Evolutionary conservation across 2,113 vertebrate genomes (phyloP), one percentile per base, ranked within the genome.

Genomic region (Rhinopomastus cyanomelas): DNA sequence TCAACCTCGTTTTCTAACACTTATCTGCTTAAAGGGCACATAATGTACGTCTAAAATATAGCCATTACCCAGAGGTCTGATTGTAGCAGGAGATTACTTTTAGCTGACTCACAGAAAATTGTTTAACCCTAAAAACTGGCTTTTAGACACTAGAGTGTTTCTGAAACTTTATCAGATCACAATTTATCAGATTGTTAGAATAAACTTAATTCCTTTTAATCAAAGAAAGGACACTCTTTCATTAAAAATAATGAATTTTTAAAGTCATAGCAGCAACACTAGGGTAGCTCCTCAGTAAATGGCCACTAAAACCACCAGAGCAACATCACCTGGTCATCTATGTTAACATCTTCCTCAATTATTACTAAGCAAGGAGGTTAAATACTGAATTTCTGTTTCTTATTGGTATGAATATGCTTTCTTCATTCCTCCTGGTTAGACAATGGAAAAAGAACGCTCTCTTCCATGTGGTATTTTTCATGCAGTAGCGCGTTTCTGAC

Each of bases 31-130:
- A 95, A 95, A 96, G 96, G 94, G 93, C 94, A 96, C 90, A 92
- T 95, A 97, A 94, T 94, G 86, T 87, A 95, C 87, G 90, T 95
- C 93, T 96, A 92, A 94, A 96, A 96, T 82, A 76, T 10, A 64
- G 87, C 93, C 90, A 95, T 96, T 94, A 95, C 30, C 87, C 69
- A 92, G 91, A 93, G 56, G 76, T 94, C 68, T 94, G 84, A 95
- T 85, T 96, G 78, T 86, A 86, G 92, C 67, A 76, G 66, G 60
- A 94, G 89, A 88, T 96, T 92, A 95, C 86, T 95, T 87, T 86
- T 82, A 83, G 92, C 52, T 95, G 94, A 95, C 76, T 96, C 89
- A 94, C 34, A 78, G 88, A 94, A 90, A 95, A 80, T 94, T 89
- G 69, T 88, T 95, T 88, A 91, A 95, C 65, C 74, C 64, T 60